Percentiles rank a stretch among this genome's conserved stretches.
phyloP scores from a whole-genome alignment of 2,888 invertebrate species.

The Deilephila porcellus region DNA sequence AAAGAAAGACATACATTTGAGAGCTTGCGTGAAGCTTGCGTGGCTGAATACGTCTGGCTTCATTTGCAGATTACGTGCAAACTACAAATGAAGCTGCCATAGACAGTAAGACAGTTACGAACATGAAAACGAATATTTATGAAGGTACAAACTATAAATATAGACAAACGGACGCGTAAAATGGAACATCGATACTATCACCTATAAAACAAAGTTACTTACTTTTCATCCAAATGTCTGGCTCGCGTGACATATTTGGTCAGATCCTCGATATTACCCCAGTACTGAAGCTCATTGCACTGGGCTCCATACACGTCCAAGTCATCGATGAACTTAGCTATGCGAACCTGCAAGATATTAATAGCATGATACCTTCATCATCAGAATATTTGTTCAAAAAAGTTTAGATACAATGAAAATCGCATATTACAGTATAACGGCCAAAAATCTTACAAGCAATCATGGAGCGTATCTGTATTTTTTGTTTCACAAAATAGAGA shows the following conservation, averaged over 20 bases:
- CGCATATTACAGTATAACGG: not conserved
- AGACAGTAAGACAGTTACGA: not conserved
- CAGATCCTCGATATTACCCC: slow-evolving; percentile 94
- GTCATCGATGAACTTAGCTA: slow-evolving; percentile 93
- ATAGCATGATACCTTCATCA: not conserved
- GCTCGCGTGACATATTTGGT: slow-evolving; percentile 93
- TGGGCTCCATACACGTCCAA: slow-evolving; percentile 91
- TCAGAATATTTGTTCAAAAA: not conserved
- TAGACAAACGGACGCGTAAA: too few species aligned
- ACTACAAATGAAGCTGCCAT: not conserved
- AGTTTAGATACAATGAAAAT: too few species aligned
- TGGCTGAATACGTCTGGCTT: not conserved
- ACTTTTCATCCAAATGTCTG: slow-evolving; percentile 89
- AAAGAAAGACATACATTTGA: not conserved
- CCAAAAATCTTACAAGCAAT: not conserved
- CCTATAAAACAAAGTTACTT: slow-evolving; percentile 39
- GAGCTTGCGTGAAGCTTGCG: too few species aligned
- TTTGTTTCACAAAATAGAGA: too few species aligned
- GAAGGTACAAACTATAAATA: too few species aligned
- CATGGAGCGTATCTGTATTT: too few species aligned
- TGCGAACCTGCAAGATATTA: slow-evolving; percentile 76
- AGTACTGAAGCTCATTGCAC: slow-evolving; percentile 93
- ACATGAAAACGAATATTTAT: too few species aligned
- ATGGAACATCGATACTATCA: not conserved
- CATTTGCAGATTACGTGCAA: not conserved